Percentiles rank a stretch among this genome's conserved stretches.
These are phyloP conservation scores for Heliconius cydno DNA, from an alignment of 2,888 invertebrate genomes.

Conservation along the genomic window DNA sequence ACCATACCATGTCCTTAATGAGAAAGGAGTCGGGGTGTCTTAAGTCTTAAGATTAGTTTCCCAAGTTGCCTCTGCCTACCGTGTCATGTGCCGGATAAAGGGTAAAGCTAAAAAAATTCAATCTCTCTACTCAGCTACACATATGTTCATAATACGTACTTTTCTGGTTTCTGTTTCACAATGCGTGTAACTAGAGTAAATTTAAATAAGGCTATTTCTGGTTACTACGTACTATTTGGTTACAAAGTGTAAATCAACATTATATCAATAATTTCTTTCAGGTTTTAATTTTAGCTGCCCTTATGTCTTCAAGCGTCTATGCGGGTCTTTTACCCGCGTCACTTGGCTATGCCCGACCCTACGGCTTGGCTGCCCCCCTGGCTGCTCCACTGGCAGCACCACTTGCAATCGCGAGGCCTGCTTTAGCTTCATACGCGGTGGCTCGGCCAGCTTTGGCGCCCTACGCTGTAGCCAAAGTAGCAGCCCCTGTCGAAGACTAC, in stretches of 20 bases:
- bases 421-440: constrained; percentile 55
- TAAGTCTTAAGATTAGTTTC: too few relatives aligned
- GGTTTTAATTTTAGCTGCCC: constrained; percentile 67
- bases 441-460: constrained; percentile 56
- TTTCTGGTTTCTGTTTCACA: neutral
- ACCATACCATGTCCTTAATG: too few relatives aligned
- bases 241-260: neutral
- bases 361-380: constrained; percentile 57
- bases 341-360: constrained; percentile 62
- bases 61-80: too few relatives aligned
- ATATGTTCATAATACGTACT: neutral
- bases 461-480: constrained; percentile 67
- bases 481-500: constrained; percentile 80
- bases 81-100: too few relatives aligned
- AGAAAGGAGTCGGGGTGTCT: too few relatives aligned
- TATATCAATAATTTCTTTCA: constrained; percentile 44
- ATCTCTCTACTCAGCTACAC: neutral
- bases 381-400: constrained; percentile 55
- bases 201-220: neutral
- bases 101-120: neutral
- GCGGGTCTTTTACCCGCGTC: constrained; percentile 62
- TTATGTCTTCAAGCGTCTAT: constrained; percentile 66
- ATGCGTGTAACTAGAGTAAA: neutral
- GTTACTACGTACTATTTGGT: neutral
- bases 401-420: constrained; percentile 49